Evolutionary conservation across 2,888 invertebrate genomes (phyloP), one percentile per base, ranked within the genome.

Genomic region (Dynastes maya): DNA sequence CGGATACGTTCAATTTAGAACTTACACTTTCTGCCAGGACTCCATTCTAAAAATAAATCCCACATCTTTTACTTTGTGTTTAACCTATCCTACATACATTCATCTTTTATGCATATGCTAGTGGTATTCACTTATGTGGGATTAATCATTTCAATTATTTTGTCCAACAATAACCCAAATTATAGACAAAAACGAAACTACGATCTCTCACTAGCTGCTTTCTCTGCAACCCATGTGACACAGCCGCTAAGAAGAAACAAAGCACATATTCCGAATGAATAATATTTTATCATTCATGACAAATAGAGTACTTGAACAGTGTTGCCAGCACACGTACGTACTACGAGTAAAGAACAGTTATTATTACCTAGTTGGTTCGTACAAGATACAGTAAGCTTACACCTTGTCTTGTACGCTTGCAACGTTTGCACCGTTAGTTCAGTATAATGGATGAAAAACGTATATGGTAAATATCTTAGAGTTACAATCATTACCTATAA

Each of bases 1-100:
- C 37, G 58, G 72, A 72, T 40, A 45, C 61, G 72, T 58, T 72
- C 40, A 45, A 58, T 40, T 72, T 72, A 72, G 72, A 72, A 58
- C 40, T 72, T 72, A 61, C 40, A 61, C 61, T 37, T 72, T 72
- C 72, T 78, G 78, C 78, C 78, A 78, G 78, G 72, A 72, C 64
- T 55, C 40, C 32, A 64, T 13, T 78, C 78, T 78, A 78, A 72
- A 78, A 71, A 78, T 78, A 78, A 78, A 72, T 37, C n/a, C 32
- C 37, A 22, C 40, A 61, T 72, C 37, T 72, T 61, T 61, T 45
- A 37, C 16, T 37, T 72, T 40, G 61, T 61, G 32, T 40, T 61
- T 22, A 61, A 27, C 22, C 9, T 72, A 37, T n/a, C 55, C n/a
- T 45, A n/a, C 6, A 61, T 27, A 45, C 16, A 11, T 61, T 45